A percentile compares a stretch with the other conserved stretches of the same genome.
Conservation (phyloP, 1,140 invertebrate genomes). For the Agraylea sexmaculata region DNA sequence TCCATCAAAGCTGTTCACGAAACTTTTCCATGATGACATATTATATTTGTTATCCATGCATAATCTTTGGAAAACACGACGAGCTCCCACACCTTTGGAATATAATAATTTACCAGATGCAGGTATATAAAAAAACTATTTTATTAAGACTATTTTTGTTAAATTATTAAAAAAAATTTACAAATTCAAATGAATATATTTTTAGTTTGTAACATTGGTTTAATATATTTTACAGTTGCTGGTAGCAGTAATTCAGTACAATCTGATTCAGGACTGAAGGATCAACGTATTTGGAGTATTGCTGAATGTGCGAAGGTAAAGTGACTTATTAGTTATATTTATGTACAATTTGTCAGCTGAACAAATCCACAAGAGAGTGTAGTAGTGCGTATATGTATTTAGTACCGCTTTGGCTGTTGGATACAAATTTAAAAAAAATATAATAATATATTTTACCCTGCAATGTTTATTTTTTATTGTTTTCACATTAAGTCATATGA, state of each 20-base stretch:
- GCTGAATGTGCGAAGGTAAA: slow-evolving; percentile 43
- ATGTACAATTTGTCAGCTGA: too few species aligned
- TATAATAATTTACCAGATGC: slow-evolving; percentile 56
- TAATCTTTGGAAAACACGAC: slow-evolving; percentile 83
- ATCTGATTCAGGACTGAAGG: slow-evolving; percentile 39
- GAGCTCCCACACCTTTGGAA: slow-evolving; percentile 69
- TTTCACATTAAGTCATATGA: too few species aligned
- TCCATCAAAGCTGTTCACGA: slow-evolving; percentile 68
- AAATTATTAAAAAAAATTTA: neutral
- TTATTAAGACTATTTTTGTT: neutral
- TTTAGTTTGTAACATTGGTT: neutral
- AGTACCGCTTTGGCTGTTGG: too few species aligned
- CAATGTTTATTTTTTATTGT: too few species aligned
- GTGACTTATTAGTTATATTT: too few species aligned
- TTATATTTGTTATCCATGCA: slow-evolving; percentile 90
- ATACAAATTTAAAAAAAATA: too few species aligned
- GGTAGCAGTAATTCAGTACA: slow-evolving; percentile 24
- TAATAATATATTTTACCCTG: too few species aligned
- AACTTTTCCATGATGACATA: slow-evolving; percentile 94
- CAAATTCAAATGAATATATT: neutral
- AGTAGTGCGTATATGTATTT: too few species aligned
- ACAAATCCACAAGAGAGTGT: too few species aligned
- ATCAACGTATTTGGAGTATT: slow-evolving; percentile 75
- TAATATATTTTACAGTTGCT: slow-evolving; percentile 12
- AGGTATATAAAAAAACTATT: slow-evolving; percentile 25